Base-by-base conservation (phyloP, 2,797 vertebrate genomes). In the Tarsius wallacei region DNA sequence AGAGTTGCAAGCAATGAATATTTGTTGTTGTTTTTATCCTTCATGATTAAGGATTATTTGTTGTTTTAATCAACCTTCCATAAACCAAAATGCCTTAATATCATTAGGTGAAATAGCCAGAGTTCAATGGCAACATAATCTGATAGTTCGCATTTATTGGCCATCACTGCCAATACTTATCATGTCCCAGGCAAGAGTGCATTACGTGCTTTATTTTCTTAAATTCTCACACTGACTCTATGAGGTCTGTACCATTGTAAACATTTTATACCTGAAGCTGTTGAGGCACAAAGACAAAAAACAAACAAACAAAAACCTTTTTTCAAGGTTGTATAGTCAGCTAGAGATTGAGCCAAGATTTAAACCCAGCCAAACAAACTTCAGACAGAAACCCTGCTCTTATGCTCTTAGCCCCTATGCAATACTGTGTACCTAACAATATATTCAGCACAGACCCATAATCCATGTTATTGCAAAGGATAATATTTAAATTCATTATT, bases 231-330 rank as follows among this genome's bases (percentile, higher is more conserved):
- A 74, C 17, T 61, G 51, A 68, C 10, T 90, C 12, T 74, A n/a
- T 74, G 64, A 57, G 4, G 5, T n/a, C 82, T 3, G 1, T 82
- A 80, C 66, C 93, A 63, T 80, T 73, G 16, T 36, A 63, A 83
- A 71, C 11, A 47, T n/a, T 95, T 88, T 70, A 91, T 21, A 81
- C 57, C 17, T 70, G 10, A 88, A 85, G 31, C 91, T 76, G 81
- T 4, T 63, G 42, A 93, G 26, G 15, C 6, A 85, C 22, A 31
- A 0, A 42, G 42, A 42, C 42, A 42, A 42, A 42, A 42, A 42
- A 42, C 42, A 42, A 42, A 42, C 42, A 42, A 42, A 42, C 21
- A 82, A 86, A 93, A 73, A 31, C 17, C 2, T 13, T 47, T 87
- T 94, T 74, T 8, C 28, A 13, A 73, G 63, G 7, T 61, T 61